Base-by-base conservation (phyloP, 2,888 invertebrate species). In the Taenaris catops region DNA sequence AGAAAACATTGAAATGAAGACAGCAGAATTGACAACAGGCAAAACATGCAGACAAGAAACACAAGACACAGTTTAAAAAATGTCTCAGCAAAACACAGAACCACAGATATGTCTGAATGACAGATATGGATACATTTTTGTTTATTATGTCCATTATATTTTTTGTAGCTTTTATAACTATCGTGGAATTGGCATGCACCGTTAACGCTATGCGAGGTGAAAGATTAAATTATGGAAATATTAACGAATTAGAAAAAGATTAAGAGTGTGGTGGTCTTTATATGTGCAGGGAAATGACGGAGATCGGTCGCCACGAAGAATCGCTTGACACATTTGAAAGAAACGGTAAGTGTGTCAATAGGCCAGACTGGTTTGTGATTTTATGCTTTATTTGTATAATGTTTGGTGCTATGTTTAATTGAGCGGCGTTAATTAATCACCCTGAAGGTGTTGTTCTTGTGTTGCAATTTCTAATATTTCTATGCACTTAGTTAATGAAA, bases 251-350 rank as follows among this genome's bases (percentile, higher is more conserved):
- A 55, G 51, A 58, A 58, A 58, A 52, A 51, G 52, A 61, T 51
- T 71, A 48, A 79, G 87, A 83, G 87, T 87, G 88, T 87, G 87
- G 78, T 78, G 69, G 83, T 79, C 81, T 79, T 86, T 86, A 87
- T 84, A 76, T 86, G 86, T 84, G 86, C 86, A 86, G 87, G 87
- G 78, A 69, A 68, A 69, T 58, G 61, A 53, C 51, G 55, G 59
- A 60, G 59, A 45, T 50, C 54, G 54, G 57, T 48, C 53, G 59
- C 35, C 48, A 44, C 36, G 60, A 51, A 46, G 52, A 49, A 49
- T 41, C 48, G 49, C 49, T 48, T 47, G 45, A 55, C 55, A 41
- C 49, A 46, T 43, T 51, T 25, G 27, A 32, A 20, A 25, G 24
- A 1, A 14, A 53, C 50, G 68, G 71, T 71, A 61, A 72, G 72